Evolutionary conservation across 2,797 vertebrate genomes (phyloP), one percentile per base, ranked within the genome.

Genomic region (Psittacula derbiana): DNA sequence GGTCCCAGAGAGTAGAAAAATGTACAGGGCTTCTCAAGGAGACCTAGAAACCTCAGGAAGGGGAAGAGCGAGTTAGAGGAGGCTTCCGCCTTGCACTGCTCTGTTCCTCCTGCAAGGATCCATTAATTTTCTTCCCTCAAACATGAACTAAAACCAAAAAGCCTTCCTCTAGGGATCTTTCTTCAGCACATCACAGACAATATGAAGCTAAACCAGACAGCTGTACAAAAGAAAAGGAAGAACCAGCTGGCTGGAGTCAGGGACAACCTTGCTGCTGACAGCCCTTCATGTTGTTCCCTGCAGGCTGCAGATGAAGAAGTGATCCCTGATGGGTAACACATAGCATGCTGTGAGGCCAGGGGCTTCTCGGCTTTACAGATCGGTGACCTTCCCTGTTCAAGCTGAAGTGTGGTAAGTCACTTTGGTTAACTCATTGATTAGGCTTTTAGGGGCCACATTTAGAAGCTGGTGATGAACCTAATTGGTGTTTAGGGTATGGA

Each of bases 331-430:
- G 30, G 11, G 24, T 10, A 38, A 23, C 4, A 3, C 8, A 5
- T 1, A 11, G 28, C 1, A 10, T 0, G 0, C 33, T 8, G 36
- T 0, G 7, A 49, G 33, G 38, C 33, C 38, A 10, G 21, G 2
- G 43, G 53, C 72, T 67, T 66, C 61, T 44, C 3, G 0, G 18
- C 57, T 40, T 41, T 62, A 20, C 28, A 10, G 15, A 15, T 33
- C 47, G 17, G 7, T 6, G 31, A 23, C 3, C 52, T 50, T 30
- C n/a, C 47, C 41, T 25, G 38, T 7, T 31, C 57, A 44, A 72
- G 30, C 41, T 61, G 23, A 24, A 46, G 21, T 5, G n/a, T 6
- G 55, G 4, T 7, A 66, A 87, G 60, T 18, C 55, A 44, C 41
- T 69, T 27, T 30, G 41, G 16, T 25, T 49, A 44, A 44, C 7